These are phyloP conservation scores for Epirrita christyi DNA, from an alignment of 2,888 invertebrate species.

Conservation along the genomic window DNA sequence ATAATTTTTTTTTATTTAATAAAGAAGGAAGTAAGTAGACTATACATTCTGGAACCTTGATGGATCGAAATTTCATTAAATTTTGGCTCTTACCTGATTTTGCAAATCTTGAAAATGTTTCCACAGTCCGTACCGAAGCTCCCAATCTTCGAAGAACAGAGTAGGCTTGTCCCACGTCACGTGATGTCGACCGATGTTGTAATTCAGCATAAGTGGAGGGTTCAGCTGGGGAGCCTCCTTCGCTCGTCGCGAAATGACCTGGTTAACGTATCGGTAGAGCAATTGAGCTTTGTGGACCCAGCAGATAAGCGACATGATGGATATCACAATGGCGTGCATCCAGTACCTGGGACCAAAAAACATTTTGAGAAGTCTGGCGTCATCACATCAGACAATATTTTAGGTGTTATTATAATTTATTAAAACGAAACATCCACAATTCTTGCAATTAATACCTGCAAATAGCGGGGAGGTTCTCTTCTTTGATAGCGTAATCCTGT, in stretches of 20 bases:
- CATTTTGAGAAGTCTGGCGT: too few relatives aligned
- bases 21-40: too few relatives aligned
- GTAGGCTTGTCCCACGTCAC: slow-evolving; percentile 86
- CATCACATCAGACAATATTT: too few relatives aligned
- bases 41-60: too few relatives aligned
- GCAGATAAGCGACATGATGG: slow-evolving; percentile 86
- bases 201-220: slow-evolving; percentile 83
- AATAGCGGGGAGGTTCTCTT: slow-evolving; percentile 55
- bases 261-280: slow-evolving; percentile 84
- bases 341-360: slow-evolving; percentile 77
- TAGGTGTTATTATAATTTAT: too few relatives aligned
- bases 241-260: slow-evolving; percentile 82
- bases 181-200: slow-evolving; percentile 82
- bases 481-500: slow-evolving; percentile 82
- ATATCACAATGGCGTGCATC: slow-evolving; percentile 85
- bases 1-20: too few relatives aligned
- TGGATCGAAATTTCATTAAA: too few relatives aligned
- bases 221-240: slow-evolving; percentile 87
- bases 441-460: slow-evolving; percentile 62
- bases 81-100: slow-evolving; percentile 30
- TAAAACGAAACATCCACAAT: neutral
- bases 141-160: slow-evolving; percentile 87
- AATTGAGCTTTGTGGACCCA: slow-evolving; percentile 85
- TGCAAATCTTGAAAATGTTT: slow-evolving; percentile 76
- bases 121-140: slow-evolving; percentile 86